Percentiles rank a stretch among this genome's conserved stretches.
Evolutionary conservation across 30 jellyfish, hydroid and myxozoan species (phyloP).

Genomic region (Hydractinia symbiolongicarpus): DNA sequence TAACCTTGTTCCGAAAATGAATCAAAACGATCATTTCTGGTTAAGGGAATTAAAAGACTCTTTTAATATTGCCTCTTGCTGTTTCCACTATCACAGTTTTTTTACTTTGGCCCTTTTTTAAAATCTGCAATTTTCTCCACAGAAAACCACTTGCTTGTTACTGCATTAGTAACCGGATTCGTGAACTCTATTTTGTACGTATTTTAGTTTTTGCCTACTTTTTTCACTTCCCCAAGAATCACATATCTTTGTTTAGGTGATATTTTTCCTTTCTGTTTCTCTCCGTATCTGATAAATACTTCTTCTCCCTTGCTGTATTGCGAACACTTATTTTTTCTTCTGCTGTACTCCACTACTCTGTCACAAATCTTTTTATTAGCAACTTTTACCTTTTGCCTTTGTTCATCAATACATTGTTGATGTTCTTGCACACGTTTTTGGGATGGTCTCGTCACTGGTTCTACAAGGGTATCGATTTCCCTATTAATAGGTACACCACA

Average conservation of each 20-base stretch:
- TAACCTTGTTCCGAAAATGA: slow-evolving; percentile 15
- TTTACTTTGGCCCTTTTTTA: too few species aligned
- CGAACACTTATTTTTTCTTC: not conserved
- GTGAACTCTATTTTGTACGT: not conserved
- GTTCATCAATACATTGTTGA: too few species aligned
- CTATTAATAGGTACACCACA: too few species aligned
- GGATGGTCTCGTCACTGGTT: too few species aligned
- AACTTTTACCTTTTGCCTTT: too few species aligned
- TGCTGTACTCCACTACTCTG: not conserved
- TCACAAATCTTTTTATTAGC: too few species aligned
- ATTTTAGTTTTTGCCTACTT: not conserved
- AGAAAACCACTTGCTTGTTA: not conserved
- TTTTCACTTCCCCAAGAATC: not conserved
- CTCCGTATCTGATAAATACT: slow-evolving; percentile 7
- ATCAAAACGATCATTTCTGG: not conserved
- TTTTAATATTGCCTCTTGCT: not conserved
- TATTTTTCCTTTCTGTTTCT: slow-evolving; percentile 1
- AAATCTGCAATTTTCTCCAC: not conserved
- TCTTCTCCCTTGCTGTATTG: not conserved
- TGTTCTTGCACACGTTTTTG: too few species aligned
- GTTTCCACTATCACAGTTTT: not conserved
- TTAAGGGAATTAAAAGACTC: not conserved
- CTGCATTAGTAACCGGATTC: not conserved
- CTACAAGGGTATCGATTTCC: too few species aligned
- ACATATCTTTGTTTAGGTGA: slow-evolving; percentile 12